These are phyloP conservation scores for Argyrosomus japonicus DNA, from an alignment of 2,113 vertebrate genomes.

Conservation along the genomic window DNA sequence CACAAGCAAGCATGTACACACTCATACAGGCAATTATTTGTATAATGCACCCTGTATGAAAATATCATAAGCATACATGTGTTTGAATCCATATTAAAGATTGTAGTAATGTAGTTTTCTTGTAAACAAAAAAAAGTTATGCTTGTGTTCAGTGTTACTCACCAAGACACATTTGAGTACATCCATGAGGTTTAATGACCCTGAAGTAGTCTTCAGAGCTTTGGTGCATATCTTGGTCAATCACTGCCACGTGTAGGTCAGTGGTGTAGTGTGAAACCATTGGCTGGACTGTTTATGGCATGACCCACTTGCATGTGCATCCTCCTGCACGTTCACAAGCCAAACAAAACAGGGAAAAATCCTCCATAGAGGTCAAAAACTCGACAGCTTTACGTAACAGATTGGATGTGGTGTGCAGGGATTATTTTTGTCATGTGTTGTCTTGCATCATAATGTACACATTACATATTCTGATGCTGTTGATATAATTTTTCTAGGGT, in stretches of 20 bases:
- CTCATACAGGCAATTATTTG: no score
- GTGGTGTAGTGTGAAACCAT: background rate
- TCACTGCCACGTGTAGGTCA: background rate
- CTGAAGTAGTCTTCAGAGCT: background rate
- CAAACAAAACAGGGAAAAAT: background rate
- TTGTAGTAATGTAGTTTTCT: background rate
- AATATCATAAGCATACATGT: background rate
- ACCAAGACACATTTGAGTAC: no score
- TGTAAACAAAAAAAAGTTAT: background rate
- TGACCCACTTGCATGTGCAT: background rate
- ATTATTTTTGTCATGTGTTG: background rate
- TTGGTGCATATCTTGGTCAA: background rate
- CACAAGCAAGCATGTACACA: background rate
- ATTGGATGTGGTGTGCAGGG: background rate
- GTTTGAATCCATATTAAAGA: background rate
- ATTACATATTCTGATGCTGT: background rate
- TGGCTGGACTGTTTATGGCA: background rate
- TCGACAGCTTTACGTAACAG: no score
- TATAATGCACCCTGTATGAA: background rate
- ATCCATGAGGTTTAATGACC: no score
- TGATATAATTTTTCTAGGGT: slow-evolving; percentile 80
- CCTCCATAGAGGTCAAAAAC: background rate
- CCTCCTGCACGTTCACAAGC: background rate
- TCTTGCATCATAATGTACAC: no score
- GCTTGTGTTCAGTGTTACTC: background rate